Base-by-base conservation (phyloP, 1,140 invertebrate species). In the Tenebrio molitor region DNA sequence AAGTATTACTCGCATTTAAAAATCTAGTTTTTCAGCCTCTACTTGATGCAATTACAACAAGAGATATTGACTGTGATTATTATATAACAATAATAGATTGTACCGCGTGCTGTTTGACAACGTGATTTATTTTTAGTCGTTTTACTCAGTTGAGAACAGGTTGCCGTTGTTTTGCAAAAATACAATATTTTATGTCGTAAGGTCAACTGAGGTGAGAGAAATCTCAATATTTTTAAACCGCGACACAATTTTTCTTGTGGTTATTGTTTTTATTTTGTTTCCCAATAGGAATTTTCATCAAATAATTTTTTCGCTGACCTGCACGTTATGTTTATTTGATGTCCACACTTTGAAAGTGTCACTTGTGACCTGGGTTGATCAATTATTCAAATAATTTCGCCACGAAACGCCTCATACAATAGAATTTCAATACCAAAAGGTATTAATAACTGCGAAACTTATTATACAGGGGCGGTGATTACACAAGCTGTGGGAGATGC, bases 21-120 rank as follows among this genome's bases (percentile, higher is more conserved):
- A 62, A 62, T 62, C 41, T 25, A 65, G 63, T 65, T 65, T 41
- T 41, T 41, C 25, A 65, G n/a, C 25, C 16, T n/a, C 2, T n/a
- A 39, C 5, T 39, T 39, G 36, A 39, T 39, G 36, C 36, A 39
- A 39, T 12, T 5, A 39, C 7, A 12, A n/a, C 5, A 39, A 39
- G 36, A n/a, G 36, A n/a, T 65, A 39, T 25, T 42, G n/a, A 23
- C 12, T 29, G 36, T n/a, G 16, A 50, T 6, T 19, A 58, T 58
- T 58, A 58, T 58, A 58, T 58, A 58, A 58, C 23, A 58, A 58
- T 29, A 33, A 34, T 14, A 53, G 21, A 6, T 41, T 41, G 1
- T 17, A 44, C 5, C 25, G 25, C 25, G 25, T 29, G 25, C 8
- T 41, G 58, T 64, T 6, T 1, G 63, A 41, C 63, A 65, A 65